A percentile compares a stretch with the other conserved stretches of the same genome.
phyloP scores from a whole-genome alignment of 2,888 invertebrate species.

The Trisateles emortualis region DNA sequence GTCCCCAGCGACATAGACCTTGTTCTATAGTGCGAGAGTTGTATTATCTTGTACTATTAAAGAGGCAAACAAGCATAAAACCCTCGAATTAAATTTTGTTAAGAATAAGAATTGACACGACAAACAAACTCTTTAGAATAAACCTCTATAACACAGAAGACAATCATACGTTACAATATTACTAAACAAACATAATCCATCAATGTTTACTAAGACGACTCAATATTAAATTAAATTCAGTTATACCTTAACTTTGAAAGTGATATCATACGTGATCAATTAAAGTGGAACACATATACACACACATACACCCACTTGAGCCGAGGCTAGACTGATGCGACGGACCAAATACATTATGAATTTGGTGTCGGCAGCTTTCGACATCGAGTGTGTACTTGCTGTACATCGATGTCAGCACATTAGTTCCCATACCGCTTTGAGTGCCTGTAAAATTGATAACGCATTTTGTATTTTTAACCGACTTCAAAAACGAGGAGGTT shows the following conservation, averaged over 20 bases:
- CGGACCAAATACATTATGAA: constrained; percentile 24
- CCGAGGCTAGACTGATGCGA: constrained; percentile 26
- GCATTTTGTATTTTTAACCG: constrained; percentile 1
- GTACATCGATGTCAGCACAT: constrained; percentile 11
- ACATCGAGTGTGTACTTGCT: constrained; percentile 27
- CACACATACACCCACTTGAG: constrained; percentile 19
- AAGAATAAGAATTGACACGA: no score
- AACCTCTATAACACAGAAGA: background rate
- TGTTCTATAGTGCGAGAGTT: no score
- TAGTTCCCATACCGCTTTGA: constrained; percentile 4
- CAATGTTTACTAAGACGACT: constrained; percentile 18
- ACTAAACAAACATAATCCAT: constrained; percentile 1
- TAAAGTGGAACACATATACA: constrained; percentile 39
- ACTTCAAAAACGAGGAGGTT: no score
- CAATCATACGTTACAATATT: constrained; percentile 1
- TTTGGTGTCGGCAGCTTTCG: constrained; percentile 15
- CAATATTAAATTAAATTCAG: constrained; percentile 57
- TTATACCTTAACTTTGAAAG: constrained; percentile 51
- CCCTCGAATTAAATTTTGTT: no score
- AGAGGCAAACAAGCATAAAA: no score
- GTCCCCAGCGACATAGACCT: no score
- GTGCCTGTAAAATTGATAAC: constrained; percentile 6
- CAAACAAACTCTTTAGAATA: background rate
- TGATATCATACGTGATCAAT: constrained; percentile 67
- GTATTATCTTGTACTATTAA: no score